phyloP scores from a whole-genome alignment of 92 coral and sea anemone genomes.

The Epizoanthus fatuus region DNA sequence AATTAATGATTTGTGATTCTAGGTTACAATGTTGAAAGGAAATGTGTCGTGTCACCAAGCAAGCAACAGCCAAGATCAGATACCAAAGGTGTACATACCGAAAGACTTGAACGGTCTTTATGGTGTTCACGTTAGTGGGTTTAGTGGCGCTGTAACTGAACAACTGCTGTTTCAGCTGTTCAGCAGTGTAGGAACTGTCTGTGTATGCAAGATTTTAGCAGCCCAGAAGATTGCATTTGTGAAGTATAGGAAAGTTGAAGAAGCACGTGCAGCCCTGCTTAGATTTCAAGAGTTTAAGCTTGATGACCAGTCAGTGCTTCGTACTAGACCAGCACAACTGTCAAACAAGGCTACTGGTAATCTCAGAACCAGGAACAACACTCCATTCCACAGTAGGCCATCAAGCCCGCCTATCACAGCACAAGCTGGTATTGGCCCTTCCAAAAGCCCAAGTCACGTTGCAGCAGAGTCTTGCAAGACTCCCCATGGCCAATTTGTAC shows the following conservation, averaged over 20 bases:
- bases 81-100: conserved; percentile 42
- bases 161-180: conserved; percentile 48
- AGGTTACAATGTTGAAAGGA: no score
- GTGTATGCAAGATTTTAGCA: conserved; percentile 73
- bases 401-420: neutral
- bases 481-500: no score
- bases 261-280: conserved; percentile 67
- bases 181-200: conserved; percentile 61
- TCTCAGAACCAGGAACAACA: neutral
- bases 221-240: conserved; percentile 68
- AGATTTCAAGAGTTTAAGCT: conserved; percentile 49
- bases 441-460: neutral
- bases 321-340: conserved; percentile 11
- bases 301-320: conserved; percentile 24
- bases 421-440: neutral
- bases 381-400: neutral
- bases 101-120: conserved; percentile 67
- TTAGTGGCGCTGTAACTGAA: conserved; percentile 53
- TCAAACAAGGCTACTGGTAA: neutral
- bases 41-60: neutral
- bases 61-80: conserved; percentile 9
- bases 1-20: neutral
- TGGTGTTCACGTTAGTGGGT: conserved; percentile 78
- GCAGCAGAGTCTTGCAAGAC: no score
- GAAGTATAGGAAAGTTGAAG: conserved; percentile 54